These are phyloP conservation scores for Lophius piscatorius DNA, from an alignment of 2,113 vertebrate species.

Conservation along the genomic window DNA sequence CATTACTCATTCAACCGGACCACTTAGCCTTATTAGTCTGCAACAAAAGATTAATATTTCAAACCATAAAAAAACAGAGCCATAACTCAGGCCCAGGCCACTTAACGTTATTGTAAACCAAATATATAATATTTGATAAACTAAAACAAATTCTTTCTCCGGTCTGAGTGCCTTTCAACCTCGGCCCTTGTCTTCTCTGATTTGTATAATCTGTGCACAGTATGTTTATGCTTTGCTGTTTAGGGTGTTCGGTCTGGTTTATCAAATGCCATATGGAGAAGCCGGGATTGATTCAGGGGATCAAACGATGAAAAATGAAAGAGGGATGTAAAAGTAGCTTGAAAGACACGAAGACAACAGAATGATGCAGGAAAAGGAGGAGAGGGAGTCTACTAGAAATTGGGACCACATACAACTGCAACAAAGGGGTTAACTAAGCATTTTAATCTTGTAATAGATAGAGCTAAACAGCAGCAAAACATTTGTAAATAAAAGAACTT, in stretches of 20 bases:
- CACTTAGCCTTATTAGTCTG: conserved; percentile 77
- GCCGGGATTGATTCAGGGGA: not conserved
- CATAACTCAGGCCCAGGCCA: conserved; percentile 66
- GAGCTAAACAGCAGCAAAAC: too few species aligned
- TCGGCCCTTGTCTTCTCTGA: not conserved
- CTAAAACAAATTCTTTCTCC: conserved; percentile 47
- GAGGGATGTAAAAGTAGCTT: too few species aligned
- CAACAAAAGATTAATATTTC: conserved; percentile 73
- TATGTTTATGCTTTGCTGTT: conserved; percentile 2
- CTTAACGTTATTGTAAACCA: conserved; percentile 77
- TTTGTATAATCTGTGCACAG: not conserved
- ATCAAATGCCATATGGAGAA: conserved; percentile 31
- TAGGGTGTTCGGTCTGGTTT: conserved; percentile 8
- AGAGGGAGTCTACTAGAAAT: too few species aligned
- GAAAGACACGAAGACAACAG: too few species aligned
- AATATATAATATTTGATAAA: conserved; percentile 74
- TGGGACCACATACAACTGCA: too few species aligned
- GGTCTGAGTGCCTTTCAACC: conserved; percentile 27
- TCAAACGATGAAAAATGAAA: too few species aligned
- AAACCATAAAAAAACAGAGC: conserved; percentile 72
- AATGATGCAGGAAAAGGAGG: too few species aligned
- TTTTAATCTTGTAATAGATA: too few species aligned
- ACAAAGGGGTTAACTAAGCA: too few species aligned
- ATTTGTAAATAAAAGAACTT: too few species aligned
- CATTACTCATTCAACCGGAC: conserved; percentile 66